Base-by-base conservation (phyloP, 2,888 invertebrate species). In the Steinernema scapterisci region DNA sequence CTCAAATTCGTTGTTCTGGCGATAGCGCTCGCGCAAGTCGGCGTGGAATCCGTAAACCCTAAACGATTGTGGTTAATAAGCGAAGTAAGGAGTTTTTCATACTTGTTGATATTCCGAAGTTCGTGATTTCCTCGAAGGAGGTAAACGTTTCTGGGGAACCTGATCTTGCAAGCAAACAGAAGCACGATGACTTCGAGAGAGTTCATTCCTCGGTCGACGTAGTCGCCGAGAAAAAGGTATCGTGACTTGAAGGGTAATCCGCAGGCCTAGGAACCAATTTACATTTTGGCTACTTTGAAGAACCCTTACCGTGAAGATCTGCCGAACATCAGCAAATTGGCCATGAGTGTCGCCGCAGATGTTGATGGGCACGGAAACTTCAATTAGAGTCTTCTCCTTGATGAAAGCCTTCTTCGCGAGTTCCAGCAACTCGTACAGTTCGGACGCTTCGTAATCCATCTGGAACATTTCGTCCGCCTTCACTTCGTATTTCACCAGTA, bases 111-210 rank as follows among this genome's bases (percentile, higher is more conserved):
- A 7, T 77, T 78, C 54, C 63, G 71, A 70, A 81, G 54, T 31
- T 82, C 81, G 71, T 82, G 82, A 51, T 82, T 82, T 27, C 82
- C 82, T 19, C 82, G 73, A 19, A 82, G 70, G 7, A 82, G 63
- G 56, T 63, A 76, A 71, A 82, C 72, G 25, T 75, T 77, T 13
- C 75, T 76, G 1, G 82, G 82, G 7, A 78, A 71, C 2, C 73
- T 74, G 54, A 81, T 38, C 27, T 78, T 76, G 19, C 79, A 74
- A 23, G 78, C 76, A 11, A 80, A 73, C 13, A 82, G 74, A 7
- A 82, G 75, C n/a, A 44, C 43, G 44, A 80, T 80, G 0, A 82
- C 80, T 52, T 80, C 80, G 13, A 80, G 70, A 6, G 79, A 79
- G 73, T 79, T 77, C 19, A 75, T 70, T 9, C 82, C 82, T 9